These are phyloP conservation scores for Bombus waltoni DNA, from an alignment of 1,140 invertebrate genomes.

Conservation along the genomic window DNA sequence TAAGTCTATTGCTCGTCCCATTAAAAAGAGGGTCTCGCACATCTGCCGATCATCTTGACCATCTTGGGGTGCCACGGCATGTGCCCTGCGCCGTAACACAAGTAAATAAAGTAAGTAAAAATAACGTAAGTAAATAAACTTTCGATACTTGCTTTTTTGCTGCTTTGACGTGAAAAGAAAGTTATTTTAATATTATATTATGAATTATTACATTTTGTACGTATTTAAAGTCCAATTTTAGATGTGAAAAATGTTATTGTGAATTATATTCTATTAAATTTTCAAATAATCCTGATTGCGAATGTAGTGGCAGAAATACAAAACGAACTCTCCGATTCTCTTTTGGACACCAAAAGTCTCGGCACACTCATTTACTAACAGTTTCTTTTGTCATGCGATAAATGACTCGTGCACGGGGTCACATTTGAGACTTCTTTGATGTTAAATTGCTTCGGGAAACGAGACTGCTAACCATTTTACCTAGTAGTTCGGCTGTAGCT, in stretches of 20 bases:
- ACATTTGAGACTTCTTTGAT: conserved; percentile 48
- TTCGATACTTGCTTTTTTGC: too few species aligned
- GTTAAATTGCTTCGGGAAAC: conserved; percentile 53
- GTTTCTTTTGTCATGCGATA: conserved; percentile 24
- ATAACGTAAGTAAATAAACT: too few species aligned
- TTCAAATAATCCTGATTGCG: neutral
- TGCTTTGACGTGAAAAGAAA: too few species aligned
- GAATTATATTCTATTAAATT: neutral
- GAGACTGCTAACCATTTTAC: conserved; percentile 42
- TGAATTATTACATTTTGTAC: neutral
- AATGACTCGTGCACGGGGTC: neutral
- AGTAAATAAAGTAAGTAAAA: too few species aligned
- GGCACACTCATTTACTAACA: neutral
- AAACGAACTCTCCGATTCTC: neutral
- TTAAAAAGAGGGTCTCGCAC: too few species aligned
- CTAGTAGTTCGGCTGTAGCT: conserved; percentile 9
- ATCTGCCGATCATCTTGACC: too few species aligned
- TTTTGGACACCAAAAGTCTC: neutral
- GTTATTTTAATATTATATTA: neutral
- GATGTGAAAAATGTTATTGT: neutral
- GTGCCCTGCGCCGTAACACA: too few species aligned
- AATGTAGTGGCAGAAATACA: neutral
- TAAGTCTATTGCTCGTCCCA: too few species aligned
- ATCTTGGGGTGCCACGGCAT: too few species aligned
- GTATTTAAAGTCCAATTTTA: too few species aligned